A percentile compares a stretch with the other conserved stretches of the same genome.
phyloP scores from a whole-genome alignment of 2,113 vertebrate species.

The Illadopsis cleaveri region DNA sequence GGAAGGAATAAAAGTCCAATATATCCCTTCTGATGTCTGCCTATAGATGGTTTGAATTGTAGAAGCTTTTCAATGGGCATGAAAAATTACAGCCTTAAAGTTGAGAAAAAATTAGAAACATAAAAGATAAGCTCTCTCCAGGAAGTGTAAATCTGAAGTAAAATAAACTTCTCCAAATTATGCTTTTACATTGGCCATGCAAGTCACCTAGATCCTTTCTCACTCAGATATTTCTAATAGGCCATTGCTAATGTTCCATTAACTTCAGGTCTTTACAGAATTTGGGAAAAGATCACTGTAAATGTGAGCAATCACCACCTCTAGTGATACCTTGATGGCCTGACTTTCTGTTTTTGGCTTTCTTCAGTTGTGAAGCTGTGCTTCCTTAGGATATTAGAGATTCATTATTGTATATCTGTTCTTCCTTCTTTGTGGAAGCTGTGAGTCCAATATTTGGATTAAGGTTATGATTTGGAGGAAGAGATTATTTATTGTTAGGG shows the following conservation, averaged over 20 bases:
- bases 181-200: neutral
- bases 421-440: conserved; percentile 21
- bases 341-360: neutral
- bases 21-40: neutral
- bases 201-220: neutral
- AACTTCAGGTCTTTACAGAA: neutral
- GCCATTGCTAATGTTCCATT: neutral
- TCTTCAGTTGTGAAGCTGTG: neutral
- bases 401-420: conserved; percentile 7
- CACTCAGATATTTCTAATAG: neutral
- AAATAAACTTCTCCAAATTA: neutral
- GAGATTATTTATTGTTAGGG: neutral
- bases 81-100: neutral
- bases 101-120: neutral
- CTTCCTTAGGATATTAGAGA: neutral
- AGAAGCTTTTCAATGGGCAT: neutral
- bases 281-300: neutral
- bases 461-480: conserved; percentile 10
- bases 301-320: neutral
- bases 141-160: neutral
- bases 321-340: neutral
- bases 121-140: neutral
- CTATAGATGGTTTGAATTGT: neutral
- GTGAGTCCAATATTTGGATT: conserved; percentile 23
- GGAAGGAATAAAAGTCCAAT: neutral